phyloP scores from a whole-genome alignment of 1,140 invertebrate species.

The Drosophila trapezifrons region DNA sequence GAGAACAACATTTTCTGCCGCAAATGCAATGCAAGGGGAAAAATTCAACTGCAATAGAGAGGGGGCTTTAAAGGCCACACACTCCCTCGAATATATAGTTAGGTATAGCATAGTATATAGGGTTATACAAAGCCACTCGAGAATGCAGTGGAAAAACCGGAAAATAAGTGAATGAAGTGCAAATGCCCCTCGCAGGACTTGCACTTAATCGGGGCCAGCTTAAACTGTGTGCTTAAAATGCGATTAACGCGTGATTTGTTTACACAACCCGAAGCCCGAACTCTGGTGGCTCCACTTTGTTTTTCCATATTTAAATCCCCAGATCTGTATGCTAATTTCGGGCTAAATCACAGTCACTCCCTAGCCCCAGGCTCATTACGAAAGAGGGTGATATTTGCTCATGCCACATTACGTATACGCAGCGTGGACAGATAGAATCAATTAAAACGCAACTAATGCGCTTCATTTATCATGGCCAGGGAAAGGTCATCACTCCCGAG shows the following conservation, averaged over 20 bases:
- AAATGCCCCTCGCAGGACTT: conserved; percentile 25
- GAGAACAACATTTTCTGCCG: conserved; percentile 18
- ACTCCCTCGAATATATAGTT: neutral
- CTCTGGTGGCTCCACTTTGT: conserved; percentile 2
- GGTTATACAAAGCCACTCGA: conserved; percentile 16
- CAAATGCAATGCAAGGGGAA: conserved; percentile 53
- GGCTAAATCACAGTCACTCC: conserved; percentile 47
- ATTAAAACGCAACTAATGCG: conserved; percentile 80
- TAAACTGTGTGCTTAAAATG: conserved; percentile 74
- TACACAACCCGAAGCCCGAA: conserved; percentile 40
- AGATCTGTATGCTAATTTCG: conserved; percentile 67
- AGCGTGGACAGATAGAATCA: conserved; percentile 67
- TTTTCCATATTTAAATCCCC: conserved; percentile 14
- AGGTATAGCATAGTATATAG: neutral
- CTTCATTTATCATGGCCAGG: conserved; percentile 70
- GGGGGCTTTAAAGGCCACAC: neutral
- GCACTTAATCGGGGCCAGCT: conserved; percentile 56
- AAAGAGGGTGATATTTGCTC: conserved; percentile 18
- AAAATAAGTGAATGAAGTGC: conserved; percentile 51
- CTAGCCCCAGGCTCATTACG: conserved; percentile 12
- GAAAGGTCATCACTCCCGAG: conserved; percentile 48
- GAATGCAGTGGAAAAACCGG: conserved; percentile 15
- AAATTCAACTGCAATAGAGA: conserved; percentile 15
- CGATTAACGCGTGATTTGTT: conserved; percentile 76
- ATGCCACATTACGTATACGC: conserved; percentile 35